Percentiles rank a stretch among this genome's conserved stretches.
These are phyloP conservation scores for Eilema griseolum DNA, from an alignment of 2,888 invertebrate species.

Conservation along the genomic window DNA sequence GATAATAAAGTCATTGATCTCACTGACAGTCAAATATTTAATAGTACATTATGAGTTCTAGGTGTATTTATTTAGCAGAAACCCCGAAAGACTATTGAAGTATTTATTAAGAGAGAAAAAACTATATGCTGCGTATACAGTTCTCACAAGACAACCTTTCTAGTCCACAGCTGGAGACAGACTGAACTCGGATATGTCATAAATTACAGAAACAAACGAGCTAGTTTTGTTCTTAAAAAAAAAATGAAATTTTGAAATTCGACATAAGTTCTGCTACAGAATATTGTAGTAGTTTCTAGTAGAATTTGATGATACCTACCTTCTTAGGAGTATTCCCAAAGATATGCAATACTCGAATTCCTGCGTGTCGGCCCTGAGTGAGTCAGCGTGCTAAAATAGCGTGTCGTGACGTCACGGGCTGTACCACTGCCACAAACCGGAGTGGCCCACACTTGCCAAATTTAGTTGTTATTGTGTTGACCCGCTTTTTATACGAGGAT, in stretches of 20 bases:
- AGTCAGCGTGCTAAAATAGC: conserved; percentile 53
- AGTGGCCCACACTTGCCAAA: conserved; percentile 56
- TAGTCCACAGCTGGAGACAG: background rate
- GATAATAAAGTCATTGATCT: background rate
- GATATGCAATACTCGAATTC: conserved; percentile 46
- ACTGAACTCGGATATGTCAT: background rate
- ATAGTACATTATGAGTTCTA: background rate
- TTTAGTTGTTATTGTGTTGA: conserved; percentile 60
- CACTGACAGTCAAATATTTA: background rate
- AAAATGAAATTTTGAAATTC: background rate
- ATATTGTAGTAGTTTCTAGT: too few species aligned
- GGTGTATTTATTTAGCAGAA: background rate
- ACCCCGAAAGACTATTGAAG: too few species aligned
- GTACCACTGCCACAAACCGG: conserved; percentile 54
- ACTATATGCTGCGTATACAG: background rate
- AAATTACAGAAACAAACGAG: background rate
- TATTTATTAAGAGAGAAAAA: background rate
- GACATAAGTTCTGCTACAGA: too few species aligned
- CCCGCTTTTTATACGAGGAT: conserved; percentile 44
- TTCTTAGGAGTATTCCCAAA: conserved; percentile 44
- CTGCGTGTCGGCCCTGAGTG: conserved; percentile 47
- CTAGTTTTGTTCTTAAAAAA: background rate
- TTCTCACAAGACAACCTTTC: conserved; percentile 2
- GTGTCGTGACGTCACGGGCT: conserved; percentile 51
- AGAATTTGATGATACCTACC: conserved; percentile 21